Evolutionary conservation across 2,888 invertebrate species (phyloP), one percentile per base, ranked within the genome.

Genomic region (Camponotus fellah): DNA sequence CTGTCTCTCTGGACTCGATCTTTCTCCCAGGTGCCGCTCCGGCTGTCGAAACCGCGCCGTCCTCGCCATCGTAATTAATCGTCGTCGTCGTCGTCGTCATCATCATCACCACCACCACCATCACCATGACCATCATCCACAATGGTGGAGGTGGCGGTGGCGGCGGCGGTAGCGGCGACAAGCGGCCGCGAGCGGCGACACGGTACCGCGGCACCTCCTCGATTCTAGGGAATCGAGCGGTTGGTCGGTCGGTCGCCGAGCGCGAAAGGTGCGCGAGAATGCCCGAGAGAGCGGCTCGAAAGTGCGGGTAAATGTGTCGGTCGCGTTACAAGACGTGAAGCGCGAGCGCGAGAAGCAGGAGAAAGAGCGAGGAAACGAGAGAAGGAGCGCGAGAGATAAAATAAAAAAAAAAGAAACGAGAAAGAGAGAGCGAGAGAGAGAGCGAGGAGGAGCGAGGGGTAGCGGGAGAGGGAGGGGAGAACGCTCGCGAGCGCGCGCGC

Each of bases 321-420:
- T 92, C 93, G 89, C 91, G 92, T 90, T 92, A 92, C 90, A 92
- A 93, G 93, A 92, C 91, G 92, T 92, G 90, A 90, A 89, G 89
- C 87, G 86, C 89, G 89, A 87, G 87, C 87, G 56, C 49, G 81
- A 80, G 68, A 69, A 69, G n/a, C 49, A 49, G 17, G 68, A 14
- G 69, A 49, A 76, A 86, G 87, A 85, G 85, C 88, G 85, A 46
- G 71, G 4, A 12, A 34, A 86, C 9, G 26, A 49, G 82, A 85
- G 85, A 87, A 34, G 69, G 69, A 76, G 86, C 71, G 85, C 66
- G 80, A 85, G 26, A 60, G 77, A 21, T 10, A 17, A n/a, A 12
- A 12, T n/a, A 6, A 40, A 46, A 34, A 60, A n/a, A 75, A 8
- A 21, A 43, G 21, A 2, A 14, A 3, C 49, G 3, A 64, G 26